Evolutionary conservation across 2,888 invertebrate genomes (phyloP).

Genomic region (Dastarcus helophoroides): DNA sequence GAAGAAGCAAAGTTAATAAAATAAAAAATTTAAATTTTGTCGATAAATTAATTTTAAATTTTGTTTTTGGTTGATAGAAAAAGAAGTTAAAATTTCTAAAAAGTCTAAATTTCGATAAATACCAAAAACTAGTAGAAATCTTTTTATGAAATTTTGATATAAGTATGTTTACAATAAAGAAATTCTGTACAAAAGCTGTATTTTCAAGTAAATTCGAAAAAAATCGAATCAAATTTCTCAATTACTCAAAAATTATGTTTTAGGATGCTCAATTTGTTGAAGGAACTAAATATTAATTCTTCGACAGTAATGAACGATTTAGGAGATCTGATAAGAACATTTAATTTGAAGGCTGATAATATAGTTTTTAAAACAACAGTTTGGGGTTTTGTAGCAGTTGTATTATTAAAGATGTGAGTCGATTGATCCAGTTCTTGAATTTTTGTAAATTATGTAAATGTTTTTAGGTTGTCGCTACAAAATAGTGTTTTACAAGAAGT

Average conservation of each 20-base stretch:
- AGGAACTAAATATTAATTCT: slow-evolving; percentile 14
- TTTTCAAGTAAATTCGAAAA: too few relatives aligned
- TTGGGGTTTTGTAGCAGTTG: slow-evolving; percentile 59
- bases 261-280: slow-evolving; percentile 24
- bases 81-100: too few relatives aligned
- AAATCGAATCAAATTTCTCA: too few relatives aligned
- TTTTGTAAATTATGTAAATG: slow-evolving; percentile 6
- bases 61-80: too few relatives aligned
- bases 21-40: too few relatives aligned
- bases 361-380: slow-evolving; percentile 60
- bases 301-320: slow-evolving; percentile 34
- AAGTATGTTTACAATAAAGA: too few relatives aligned
- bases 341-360: slow-evolving; percentile 56
- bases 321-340: slow-evolving; percentile 47
- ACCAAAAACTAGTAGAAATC: too few relatives aligned
- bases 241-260: slow-evolving; percentile 16
- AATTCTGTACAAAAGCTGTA: too few relatives aligned
- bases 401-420: slow-evolving; percentile 55
- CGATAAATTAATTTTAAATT: too few relatives aligned
- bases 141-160: too few relatives aligned
- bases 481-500: slow-evolving; percentile 20
- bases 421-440: slow-evolving; percentile 3
- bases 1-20: too few relatives aligned
- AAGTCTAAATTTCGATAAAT: too few relatives aligned
- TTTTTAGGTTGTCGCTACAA: slow-evolving; percentile 26